Evolutionary conservation across 2,888 invertebrate genomes (phyloP).

Genomic region (Spatulosminthurus flaviceps): DNA sequence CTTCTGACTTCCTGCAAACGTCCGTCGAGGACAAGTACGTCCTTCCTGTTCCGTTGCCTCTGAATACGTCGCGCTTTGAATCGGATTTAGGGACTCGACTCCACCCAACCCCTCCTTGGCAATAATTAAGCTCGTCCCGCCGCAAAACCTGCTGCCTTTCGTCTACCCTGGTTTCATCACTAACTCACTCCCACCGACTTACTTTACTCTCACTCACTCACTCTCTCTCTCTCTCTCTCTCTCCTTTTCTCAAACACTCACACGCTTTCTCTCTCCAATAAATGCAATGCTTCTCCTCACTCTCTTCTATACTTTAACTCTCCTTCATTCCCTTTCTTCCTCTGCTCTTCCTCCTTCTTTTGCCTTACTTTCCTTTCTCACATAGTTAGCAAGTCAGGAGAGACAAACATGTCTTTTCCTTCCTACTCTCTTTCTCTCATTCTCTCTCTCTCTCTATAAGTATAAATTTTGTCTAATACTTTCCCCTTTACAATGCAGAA

Average conservation of each 20-base stretch:
- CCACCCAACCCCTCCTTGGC: slow-evolving; percentile 60
- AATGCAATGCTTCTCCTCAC: neutral
- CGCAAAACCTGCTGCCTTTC: slow-evolving; percentile 43
- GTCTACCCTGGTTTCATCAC: slow-evolving; percentile 36
- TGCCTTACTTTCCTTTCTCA: neutral
- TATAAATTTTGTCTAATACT: too few relatives aligned
- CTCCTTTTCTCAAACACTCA: slow-evolving; percentile 6
- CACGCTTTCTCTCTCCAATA: neutral
- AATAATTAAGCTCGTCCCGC: slow-evolving; percentile 63
- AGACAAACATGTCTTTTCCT: slow-evolving; percentile 2
- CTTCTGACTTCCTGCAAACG: slow-evolving; percentile 64
- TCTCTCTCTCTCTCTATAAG: too few relatives aligned
- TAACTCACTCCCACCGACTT: slow-evolving; percentile 45
- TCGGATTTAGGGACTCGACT: slow-evolving; percentile 57
- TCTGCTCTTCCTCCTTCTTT: neutral
- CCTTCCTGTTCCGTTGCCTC: slow-evolving; percentile 63
- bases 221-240: slow-evolving; percentile 20
- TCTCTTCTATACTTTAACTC: neutral
- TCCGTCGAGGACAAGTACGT: slow-evolving; percentile 64
- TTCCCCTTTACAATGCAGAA: too few relatives aligned
- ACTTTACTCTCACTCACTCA: slow-evolving; percentile 18
- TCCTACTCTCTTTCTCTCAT: too few relatives aligned
- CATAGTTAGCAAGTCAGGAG: neutral
- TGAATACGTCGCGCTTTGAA: slow-evolving; percentile 62
- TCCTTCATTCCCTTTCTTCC: neutral